A percentile compares a stretch with the other conserved stretches of the same genome.
Evolutionary conservation across 2,797 vertebrate species (phyloP).

Genomic region (Odontamblyopus rebecca): DNA sequence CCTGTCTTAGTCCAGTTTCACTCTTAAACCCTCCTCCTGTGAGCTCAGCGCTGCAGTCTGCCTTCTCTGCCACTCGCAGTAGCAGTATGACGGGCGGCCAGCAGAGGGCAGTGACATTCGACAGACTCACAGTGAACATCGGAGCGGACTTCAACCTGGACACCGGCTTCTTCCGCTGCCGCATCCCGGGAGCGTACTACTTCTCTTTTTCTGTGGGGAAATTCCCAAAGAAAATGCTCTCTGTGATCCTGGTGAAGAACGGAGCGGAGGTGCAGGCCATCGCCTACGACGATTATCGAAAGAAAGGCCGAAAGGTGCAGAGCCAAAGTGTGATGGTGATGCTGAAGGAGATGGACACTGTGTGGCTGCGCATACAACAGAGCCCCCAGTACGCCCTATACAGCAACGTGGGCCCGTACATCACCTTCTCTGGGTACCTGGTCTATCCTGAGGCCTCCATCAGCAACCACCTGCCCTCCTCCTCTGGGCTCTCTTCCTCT

Average conservation of each 20-base stretch:
- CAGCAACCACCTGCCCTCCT: constrained; percentile 69
- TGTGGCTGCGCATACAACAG: constrained; percentile 76
- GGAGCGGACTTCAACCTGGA: constrained; percentile 80
- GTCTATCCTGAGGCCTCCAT: constrained; percentile 70
- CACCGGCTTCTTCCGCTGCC: constrained; percentile 76
- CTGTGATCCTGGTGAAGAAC: constrained; percentile 82
- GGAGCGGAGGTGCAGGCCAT: constrained; percentile 80
- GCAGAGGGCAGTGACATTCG: constrained; percentile 77
- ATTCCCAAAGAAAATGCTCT: constrained; percentile 80
- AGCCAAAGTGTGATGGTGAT: constrained; percentile 81
- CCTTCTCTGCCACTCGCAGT: constrained; percentile 80
- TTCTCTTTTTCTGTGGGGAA: constrained; percentile 82
- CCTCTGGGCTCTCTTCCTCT: not conserved
- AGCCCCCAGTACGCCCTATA: constrained; percentile 78
- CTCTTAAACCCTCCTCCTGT: constrained; percentile 50
- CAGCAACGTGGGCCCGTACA: constrained; percentile 79
- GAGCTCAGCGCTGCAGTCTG: constrained; percentile 61
- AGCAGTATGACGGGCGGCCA: constrained; percentile 72
- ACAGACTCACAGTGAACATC: constrained; percentile 76
- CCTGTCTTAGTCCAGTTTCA: constrained; percentile 39
- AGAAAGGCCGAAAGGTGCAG: constrained; percentile 77
- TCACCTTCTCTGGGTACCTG: constrained; percentile 82
- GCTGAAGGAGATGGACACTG: constrained; percentile 76
- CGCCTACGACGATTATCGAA: constrained; percentile 76
- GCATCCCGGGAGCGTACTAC: constrained; percentile 77